These are phyloP conservation scores for Manis pentadactyla DNA, from an alignment of 2,797 vertebrate genomes.

Conservation along the genomic window DNA sequence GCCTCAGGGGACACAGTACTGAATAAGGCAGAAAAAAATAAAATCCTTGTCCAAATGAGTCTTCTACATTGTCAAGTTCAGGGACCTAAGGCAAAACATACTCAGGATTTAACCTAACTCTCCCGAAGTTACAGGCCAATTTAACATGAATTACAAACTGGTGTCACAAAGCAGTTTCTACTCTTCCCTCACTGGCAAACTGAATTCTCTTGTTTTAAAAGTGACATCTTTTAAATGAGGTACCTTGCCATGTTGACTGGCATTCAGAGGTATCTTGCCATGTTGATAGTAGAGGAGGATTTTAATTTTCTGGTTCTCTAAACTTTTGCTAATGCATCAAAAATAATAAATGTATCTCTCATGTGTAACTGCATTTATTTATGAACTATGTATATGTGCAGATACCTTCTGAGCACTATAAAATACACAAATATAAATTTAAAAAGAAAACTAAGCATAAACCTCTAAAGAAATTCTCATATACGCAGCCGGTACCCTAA, in stretches of 20 bases:
- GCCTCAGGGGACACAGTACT: not conserved
- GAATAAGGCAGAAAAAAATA: not conserved
- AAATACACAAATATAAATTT: not conserved
- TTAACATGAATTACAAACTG: not conserved
- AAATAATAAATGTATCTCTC: not conserved
- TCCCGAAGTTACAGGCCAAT: not conserved
- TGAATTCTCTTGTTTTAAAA: not conserved
- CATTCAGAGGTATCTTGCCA: not conserved
- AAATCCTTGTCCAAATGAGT: not conserved
- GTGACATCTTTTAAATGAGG: not conserved
- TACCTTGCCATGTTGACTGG: not conserved
- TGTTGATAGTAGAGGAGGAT: not conserved
- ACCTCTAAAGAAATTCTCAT: not conserved
- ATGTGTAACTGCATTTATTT: not conserved
- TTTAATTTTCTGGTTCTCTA: not conserved
- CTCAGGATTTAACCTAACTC: not conserved
- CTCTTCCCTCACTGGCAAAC: not conserved
- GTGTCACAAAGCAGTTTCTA: not conserved
- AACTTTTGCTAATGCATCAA: not conserved
- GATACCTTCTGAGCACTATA: not conserved
- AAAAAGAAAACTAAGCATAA: not conserved
- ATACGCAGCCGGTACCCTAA: not conserved
- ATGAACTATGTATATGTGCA: not conserved
- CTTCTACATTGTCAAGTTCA: not conserved
- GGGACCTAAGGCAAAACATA: not conserved